Evolutionary conservation across 2,888 invertebrate genomes (phyloP), one percentile per base, ranked within the genome.

Genomic region (Thymelicus sylvestris): DNA sequence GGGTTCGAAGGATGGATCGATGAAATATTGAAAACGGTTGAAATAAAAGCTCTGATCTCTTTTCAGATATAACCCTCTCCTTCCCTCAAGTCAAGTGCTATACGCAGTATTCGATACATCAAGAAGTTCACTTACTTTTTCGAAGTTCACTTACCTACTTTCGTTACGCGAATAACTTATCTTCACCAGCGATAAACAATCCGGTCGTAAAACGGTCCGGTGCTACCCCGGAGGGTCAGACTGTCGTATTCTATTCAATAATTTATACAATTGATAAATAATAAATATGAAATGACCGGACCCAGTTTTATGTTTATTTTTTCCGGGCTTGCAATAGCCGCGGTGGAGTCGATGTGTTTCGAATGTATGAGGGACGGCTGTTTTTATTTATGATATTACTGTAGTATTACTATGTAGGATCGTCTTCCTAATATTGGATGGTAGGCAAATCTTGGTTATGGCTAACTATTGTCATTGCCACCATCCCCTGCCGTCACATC

Each of bases 251-350:
- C 78, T 84, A 87, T 89, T 92, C 89, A 89, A 92, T 92, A 92
- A 92, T 91, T 89, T 92, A 93, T 93, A 92, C 92, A 88, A 90
- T 92, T 92, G 89, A 90, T 93, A 91, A 93, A 93, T 93, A 93
- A 92, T 92, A 92, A 86, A 89, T 88, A 78, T 81, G 78, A 73
- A 76, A 74, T 61, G 72, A 74, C 80, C 77, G 79, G 75, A 72
- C 77, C 75, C 72, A 76, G 79, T 85, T 86, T 86, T 86, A 83
- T 85, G 83, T 85, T 85, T 86, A 83, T 84, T 80, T 79, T 76
- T 75, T 76, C 73, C 76, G 72, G 75, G 71, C 67, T 76, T 71
- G 61, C 24, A 15, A 50, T 64, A 67, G 52, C n/a, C n/a, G n/a
- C 57, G 60, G 48, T 31, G 15, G 69, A 74, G 73, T 75, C 62